A percentile compares a stretch with the other conserved stretches of the same genome.
These are phyloP conservation scores for Pristionchus maxplancki DNA, from an alignment of 2,888 invertebrate species.

Conservation along the genomic window DNA sequence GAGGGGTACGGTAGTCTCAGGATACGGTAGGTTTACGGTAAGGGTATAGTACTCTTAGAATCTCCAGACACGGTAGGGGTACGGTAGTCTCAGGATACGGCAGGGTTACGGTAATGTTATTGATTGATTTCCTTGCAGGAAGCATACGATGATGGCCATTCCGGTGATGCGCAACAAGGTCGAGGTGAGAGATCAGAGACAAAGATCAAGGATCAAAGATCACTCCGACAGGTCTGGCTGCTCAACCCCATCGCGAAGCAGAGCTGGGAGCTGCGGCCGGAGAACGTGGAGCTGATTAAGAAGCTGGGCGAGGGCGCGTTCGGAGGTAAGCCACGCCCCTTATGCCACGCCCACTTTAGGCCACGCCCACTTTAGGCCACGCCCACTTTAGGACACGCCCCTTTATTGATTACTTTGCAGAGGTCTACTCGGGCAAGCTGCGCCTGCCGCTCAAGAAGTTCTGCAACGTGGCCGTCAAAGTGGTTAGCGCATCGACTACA, in stretches of 20 bases:
- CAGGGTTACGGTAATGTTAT: background rate
- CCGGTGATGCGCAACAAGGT: conserved; percentile 27
- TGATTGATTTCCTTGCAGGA: background rate
- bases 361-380: no score
- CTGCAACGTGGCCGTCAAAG: conserved; percentile 45
- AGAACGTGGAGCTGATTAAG: conserved; percentile 16
- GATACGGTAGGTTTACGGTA: no score
- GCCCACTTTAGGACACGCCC: no score
- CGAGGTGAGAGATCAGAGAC: no score
- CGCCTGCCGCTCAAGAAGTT: conserved; percentile 28
- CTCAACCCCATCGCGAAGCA: conserved; percentile 50
- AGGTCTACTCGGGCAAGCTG: conserved; percentile 46
- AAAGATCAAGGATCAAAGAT: background rate
- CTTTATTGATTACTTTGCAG: no score
- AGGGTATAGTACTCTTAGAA: no score
- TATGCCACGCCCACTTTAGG: background rate
- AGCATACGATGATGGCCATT: conserved; percentile 21
- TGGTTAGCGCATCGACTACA: conserved; percentile 3
- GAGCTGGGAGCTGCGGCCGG: conserved; percentile 36
- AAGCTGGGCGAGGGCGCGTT: conserved; percentile 48
- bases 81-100: no score
- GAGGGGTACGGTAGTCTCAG: background rate
- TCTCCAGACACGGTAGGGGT: no score
- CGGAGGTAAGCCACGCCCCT: background rate
- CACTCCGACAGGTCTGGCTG: conserved; percentile 32